These are phyloP conservation scores for Phoenicopterus ruber DNA, from an alignment of 2,113 vertebrate species.

Conservation along the genomic window DNA sequence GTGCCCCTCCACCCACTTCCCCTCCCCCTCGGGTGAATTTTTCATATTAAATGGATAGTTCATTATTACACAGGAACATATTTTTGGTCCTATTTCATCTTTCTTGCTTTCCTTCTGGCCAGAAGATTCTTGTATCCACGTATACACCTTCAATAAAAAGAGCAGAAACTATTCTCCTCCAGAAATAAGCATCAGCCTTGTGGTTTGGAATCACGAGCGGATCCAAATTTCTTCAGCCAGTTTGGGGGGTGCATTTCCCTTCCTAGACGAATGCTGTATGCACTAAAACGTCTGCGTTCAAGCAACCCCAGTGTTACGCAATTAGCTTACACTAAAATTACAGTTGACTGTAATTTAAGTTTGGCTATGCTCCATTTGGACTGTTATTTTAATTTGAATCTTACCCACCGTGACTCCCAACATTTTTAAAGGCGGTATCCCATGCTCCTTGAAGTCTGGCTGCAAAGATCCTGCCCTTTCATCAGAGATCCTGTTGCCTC, in stretches of 20 bases:
- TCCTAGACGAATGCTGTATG: background rate
- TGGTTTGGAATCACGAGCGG: background rate
- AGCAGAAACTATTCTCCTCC: background rate
- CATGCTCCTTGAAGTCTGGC: background rate
- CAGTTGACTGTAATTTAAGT: background rate
- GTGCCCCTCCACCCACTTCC: accelerated
- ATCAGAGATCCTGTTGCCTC: background rate
- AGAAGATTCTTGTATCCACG: background rate
- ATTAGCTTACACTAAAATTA: background rate
- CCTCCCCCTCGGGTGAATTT: accelerated
- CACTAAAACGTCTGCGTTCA: background rate
- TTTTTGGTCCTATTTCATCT: background rate
- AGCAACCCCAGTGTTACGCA: background rate
- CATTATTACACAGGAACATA: background rate
- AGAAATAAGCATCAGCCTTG: background rate
- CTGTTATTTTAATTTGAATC: background rate
- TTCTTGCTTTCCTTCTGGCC: background rate
- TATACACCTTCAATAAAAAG: background rate
- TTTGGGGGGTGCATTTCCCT: background rate
- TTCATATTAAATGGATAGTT: background rate
- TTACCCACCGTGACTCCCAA: background rate
- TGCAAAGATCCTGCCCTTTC: background rate
- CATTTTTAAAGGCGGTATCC: background rate
- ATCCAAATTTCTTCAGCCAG: background rate
- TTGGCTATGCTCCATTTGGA: background rate